Conservation (phyloP, 1,140 invertebrate species). For the Heliconius hermathena region DNA sequence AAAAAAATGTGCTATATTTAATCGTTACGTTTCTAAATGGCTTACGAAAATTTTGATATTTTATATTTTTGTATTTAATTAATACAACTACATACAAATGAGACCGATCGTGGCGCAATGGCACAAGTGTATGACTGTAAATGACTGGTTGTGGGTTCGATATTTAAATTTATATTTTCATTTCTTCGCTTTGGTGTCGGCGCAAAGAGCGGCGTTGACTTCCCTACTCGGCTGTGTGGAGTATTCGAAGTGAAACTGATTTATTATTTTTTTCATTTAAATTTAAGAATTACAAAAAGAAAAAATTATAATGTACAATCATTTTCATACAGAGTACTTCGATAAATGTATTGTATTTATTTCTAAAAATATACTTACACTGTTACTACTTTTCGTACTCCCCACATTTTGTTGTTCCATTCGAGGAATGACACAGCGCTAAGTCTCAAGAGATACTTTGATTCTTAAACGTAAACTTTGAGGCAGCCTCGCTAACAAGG, state of each 20-base stretch:
- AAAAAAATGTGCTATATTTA: background rate
- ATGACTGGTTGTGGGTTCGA: too few species aligned
- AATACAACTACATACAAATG: background rate
- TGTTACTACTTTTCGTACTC: background rate
- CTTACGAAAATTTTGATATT: background rate
- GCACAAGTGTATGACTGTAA: too few species aligned
- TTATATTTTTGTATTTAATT: background rate
- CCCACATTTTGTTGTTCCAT: slow-evolving; percentile 32
- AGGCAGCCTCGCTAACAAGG: slow-evolving; percentile 70
- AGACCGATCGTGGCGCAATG: too few species aligned
- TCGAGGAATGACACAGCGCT: slow-evolving; percentile 73
- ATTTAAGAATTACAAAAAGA: background rate
- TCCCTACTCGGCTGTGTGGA: too few species aligned
- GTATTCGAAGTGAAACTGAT: too few species aligned
- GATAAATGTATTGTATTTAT: too few species aligned
- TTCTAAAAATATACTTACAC: too few species aligned
- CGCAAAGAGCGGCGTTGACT: too few species aligned
- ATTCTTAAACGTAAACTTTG: slow-evolving; percentile 72
- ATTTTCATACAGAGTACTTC: background rate
- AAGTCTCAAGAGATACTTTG: slow-evolving; percentile 74
- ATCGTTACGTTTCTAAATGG: background rate
- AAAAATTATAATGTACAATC: background rate
- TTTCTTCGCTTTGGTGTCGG: too few species aligned
- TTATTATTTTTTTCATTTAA: too few species aligned
- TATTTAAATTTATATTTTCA: too few species aligned